Evolutionary conservation across 2,888 invertebrate genomes (phyloP), one percentile per base, ranked within the genome.

Genomic region (Sabatieria punctata): DNA sequence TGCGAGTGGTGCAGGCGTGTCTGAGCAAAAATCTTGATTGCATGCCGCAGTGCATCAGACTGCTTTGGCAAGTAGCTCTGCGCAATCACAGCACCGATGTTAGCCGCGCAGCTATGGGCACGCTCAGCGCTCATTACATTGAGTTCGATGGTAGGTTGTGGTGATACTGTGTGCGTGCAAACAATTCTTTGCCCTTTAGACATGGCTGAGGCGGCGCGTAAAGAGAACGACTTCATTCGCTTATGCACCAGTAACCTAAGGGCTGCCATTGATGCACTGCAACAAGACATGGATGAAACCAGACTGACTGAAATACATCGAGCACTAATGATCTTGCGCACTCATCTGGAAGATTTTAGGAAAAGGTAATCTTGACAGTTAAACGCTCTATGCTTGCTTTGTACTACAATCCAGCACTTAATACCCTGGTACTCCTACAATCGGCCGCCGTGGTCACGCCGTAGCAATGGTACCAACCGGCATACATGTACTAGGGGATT

Each of bases 81-180:
- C 73, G 82, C 54, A 88, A 89, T 1, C 80, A 80, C 55, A 86
- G 82, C 64, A 86, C 86, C 46, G 88, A 89, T 63, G 89, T 91
- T 1, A 86, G 86, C 53, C 79, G 88, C 78, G 82, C 86, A 2
- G 88, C 89, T 1, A 89, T 89, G 56, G 85, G 88, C 64, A 86
- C 86, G 65, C 74, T 91, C 47, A 91, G 89, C 66, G 80, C 81
- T 61, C 88, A 85, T 68, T 91, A 89, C 68, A 85, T 89, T 77
- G 83, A 85, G n/a, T n/a, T n/a, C n/a, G n/a, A n/a, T n/a, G n/a
- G n/a, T n/a, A n/a, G n/a, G n/a, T n/a, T n/a, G n/a, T n/a, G n/a
- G n/a, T n/a, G n/a, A n/a, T n/a, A n/a, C n/a, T n/a, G n/a, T n/a
- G n/a, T n/a, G n/a, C n/a, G n/a, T n/a, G n/a, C n/a, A n/a, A n/a